phyloP scores from a whole-genome alignment of 2,888 invertebrate species.

The Digitonthophagus gazella region DNA sequence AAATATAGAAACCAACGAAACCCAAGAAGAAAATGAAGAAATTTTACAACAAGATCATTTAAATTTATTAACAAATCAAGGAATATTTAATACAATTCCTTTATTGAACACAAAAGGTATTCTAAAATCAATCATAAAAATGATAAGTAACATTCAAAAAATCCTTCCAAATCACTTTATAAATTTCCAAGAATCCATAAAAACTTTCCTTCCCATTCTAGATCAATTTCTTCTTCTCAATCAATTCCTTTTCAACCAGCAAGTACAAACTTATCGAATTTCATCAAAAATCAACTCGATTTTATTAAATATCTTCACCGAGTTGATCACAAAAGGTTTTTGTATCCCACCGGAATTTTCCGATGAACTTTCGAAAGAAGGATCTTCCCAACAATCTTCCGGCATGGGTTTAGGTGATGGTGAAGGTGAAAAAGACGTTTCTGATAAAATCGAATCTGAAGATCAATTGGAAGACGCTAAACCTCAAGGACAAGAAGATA shows the following conservation, averaged over 20 bases:
- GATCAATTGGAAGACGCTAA: constrained; percentile 91
- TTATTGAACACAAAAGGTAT: constrained; percentile 57
- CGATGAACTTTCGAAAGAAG: constrained; percentile 65
- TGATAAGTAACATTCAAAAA: constrained; percentile 47
- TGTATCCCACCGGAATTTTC: constrained; percentile 86
- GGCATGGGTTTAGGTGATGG: constrained; percentile 93
- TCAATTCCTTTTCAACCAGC: constrained; percentile 77
- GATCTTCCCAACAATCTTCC: constrained; percentile 55
- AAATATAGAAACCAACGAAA: constrained; percentile 49
- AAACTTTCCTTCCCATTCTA: constrained; percentile 63
- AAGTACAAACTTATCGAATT: constrained; percentile 73
- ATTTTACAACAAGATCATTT: constrained; percentile 65
- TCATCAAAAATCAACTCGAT: constrained; percentile 82
- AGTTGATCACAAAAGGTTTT: constrained; percentile 84
- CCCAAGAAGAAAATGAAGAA: constrained; percentile 41
- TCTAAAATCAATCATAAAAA: constrained; percentile 29
- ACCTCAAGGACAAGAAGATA: constrained; percentile 74
- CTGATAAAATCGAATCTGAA: constrained; percentile 83
- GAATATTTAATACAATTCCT: constrained; percentile 61
- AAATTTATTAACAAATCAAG: constrained; percentile 63
- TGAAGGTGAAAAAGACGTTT: constrained; percentile 90
- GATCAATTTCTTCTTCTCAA: constrained; percentile 73
- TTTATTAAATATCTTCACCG: constrained; percentile 79
- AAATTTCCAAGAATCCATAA: constrained; percentile 35
- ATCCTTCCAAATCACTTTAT: constrained; percentile 41